Evolutionary conservation across 2,888 invertebrate genomes (phyloP), one percentile per base, ranked within the genome.

Genomic region (Campoletis raptor): DNA sequence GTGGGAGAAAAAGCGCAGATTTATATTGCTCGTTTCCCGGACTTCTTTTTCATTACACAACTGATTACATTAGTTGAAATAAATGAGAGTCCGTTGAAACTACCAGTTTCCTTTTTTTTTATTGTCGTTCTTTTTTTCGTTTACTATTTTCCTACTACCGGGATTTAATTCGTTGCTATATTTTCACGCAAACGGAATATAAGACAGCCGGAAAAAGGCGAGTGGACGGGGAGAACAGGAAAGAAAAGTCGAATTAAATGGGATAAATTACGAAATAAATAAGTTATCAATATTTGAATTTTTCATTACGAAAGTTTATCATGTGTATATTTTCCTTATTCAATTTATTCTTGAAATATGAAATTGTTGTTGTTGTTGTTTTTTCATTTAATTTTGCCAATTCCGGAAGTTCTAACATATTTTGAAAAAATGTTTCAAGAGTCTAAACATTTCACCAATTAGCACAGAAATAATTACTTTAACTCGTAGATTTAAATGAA

Each of bases 61-160:
- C 74, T 76, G 74, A 76, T 76, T 76, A 76, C 74, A 76, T 76
- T 76, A 76, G 74, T 76, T 76, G 74, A 76, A 45, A 76, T 61
- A 76, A 76, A 76, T 76, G 74, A 61, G 57, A 18, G 24, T 42
- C 30, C 54, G 61, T 76, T 76, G 61, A 76, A 76, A 45, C 61
- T 61, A 40, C 42, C 42, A 40, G 40, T 57, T 61, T 18, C 18
- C 21, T 40, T 57, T 40, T 61, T 42, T 61, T 54, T 40, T 15
- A 10, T 30, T 30, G 36, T n/a, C 0, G 15, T 37, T 54, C n/a
- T 24, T 52, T 52, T 52, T 74, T 37, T 42, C 21, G 21, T 54
- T 73, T 12, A n/a, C 18, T 73, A 73, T 73, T 73, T 73, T 54
- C 54, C 21, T 37, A 52, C 73, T 67, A 36, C 36, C 36, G 30